These are phyloP conservation scores for Anas georgica DNA, from an alignment of 2,797 vertebrate genomes.

Conservation along the genomic window DNA sequence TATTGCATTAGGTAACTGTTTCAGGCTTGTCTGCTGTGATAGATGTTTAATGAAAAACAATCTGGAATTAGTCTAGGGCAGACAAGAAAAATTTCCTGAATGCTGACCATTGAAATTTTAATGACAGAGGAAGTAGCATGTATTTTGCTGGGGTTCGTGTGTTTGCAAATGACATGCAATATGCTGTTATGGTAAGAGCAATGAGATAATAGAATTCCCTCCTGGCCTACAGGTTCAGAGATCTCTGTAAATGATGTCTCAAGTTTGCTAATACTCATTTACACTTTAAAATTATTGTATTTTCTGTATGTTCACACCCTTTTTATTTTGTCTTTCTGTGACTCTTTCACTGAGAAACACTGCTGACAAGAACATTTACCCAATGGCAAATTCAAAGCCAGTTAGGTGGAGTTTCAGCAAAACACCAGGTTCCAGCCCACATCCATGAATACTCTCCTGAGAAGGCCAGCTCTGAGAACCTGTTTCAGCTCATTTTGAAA, in stretches of 20 bases:
- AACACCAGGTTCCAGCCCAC: not conserved
- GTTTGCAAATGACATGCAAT: not conserved
- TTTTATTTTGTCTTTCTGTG: not conserved
- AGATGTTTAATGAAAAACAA: slow-evolving; percentile 13
- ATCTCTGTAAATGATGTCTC: not conserved
- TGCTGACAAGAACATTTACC: not conserved
- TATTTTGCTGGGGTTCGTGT: not conserved
- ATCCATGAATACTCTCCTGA: not conserved
- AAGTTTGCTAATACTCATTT: not conserved
- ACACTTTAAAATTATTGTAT: not conserved
- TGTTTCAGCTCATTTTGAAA: not conserved
- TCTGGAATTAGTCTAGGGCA: not conserved
- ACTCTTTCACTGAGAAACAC: not conserved
- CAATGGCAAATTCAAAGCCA: not conserved
- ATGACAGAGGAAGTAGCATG: not conserved
- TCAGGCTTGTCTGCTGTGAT: not conserved
- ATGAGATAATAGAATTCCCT: not conserved
- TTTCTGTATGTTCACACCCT: not conserved
- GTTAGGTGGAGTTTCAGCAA: not conserved
- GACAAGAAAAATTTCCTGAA: not conserved
- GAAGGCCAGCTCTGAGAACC: not conserved
- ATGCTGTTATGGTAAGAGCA: not conserved
- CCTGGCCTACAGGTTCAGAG: not conserved
- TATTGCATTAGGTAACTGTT: not conserved
- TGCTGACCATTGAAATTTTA: not conserved